A percentile compares a stretch with the other conserved stretches of the same genome.
Conservation (phyloP, 2,888 invertebrate genomes). For the Chirona hameri region DNA sequence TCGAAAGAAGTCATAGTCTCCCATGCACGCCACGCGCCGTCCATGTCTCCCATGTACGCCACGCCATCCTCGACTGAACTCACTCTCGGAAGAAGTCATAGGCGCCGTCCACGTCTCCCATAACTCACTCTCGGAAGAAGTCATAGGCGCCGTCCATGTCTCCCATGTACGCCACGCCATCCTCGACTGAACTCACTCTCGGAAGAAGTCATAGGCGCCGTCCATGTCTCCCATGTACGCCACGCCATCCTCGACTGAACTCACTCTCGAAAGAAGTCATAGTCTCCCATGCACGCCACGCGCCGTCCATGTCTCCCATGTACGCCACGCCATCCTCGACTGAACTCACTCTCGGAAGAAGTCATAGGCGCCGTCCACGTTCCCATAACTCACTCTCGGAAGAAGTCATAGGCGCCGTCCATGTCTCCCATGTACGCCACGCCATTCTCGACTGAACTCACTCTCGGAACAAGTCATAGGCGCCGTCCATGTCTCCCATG, state of each 20-base stretch:
- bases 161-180: slow-evolving; percentile 76
- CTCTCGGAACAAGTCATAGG: slow-evolving; percentile 74
- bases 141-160: slow-evolving; percentile 69
- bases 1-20: slow-evolving; percentile 70
- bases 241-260: slow-evolving; percentile 72
- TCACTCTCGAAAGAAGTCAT: slow-evolving; percentile 74
- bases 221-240: slow-evolving; percentile 73
- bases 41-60: slow-evolving; percentile 72
- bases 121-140: slow-evolving; percentile 73
- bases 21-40: too few relatives aligned
- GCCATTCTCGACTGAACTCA: slow-evolving; percentile 72
- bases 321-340: slow-evolving; percentile 80
- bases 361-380: slow-evolving; percentile 68
- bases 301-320: slow-evolving; percentile 73
- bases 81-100: slow-evolving; percentile 75
- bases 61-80: slow-evolving; percentile 74
- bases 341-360: slow-evolving; percentile 73
- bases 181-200: slow-evolving; percentile 71
- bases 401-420: slow-evolving; percentile 72
- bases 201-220: slow-evolving; percentile 75
- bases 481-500: slow-evolving; percentile 73
- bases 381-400: slow-evolving; percentile 74
- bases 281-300: too few relatives aligned
- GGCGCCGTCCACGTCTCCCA: slow-evolving; percentile 76
- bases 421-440: slow-evolving; percentile 76